Conservation (phyloP, 2,113 vertebrate species). For the Eonycteris spelaea region DNA sequence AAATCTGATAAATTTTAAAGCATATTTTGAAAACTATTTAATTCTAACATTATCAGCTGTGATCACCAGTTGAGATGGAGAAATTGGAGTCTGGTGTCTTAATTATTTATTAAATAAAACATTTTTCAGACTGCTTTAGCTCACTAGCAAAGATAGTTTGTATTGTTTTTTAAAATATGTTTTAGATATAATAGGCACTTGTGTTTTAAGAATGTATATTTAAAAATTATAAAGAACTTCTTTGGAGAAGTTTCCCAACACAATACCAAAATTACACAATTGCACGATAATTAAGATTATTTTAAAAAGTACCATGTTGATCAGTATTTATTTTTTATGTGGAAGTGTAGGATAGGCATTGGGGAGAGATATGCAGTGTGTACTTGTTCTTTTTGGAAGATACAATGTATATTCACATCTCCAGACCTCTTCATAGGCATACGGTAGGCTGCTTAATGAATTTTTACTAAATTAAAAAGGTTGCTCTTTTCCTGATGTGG, state of each 20-base stretch:
- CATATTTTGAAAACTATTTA: background rate
- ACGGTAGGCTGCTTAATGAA: background rate
- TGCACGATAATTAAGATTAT: background rate
- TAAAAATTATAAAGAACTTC: background rate
- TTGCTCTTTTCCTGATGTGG: background rate
- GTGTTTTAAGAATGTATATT: background rate
- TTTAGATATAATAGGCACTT: background rate
- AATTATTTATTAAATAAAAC: slow-evolving; percentile 21
- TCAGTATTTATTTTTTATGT: background rate
- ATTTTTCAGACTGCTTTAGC: background rate
- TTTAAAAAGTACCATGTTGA: background rate
- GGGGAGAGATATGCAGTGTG: background rate
- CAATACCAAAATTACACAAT: background rate
- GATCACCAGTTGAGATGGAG: background rate
- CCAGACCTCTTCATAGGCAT: background rate
- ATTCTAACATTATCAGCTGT: background rate
- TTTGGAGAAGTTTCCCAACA: background rate
- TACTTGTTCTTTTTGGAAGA: background rate
- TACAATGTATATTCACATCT: background rate
- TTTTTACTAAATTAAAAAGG: background rate
- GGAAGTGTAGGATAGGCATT: background rate
- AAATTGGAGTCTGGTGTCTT: background rate
- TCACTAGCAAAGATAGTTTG: background rate
- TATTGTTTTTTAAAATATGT: background rate
- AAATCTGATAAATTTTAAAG: background rate